These are phyloP conservation scores for Idaea straminata DNA, from an alignment of 2,888 invertebrate genomes.

Conservation along the genomic window DNA sequence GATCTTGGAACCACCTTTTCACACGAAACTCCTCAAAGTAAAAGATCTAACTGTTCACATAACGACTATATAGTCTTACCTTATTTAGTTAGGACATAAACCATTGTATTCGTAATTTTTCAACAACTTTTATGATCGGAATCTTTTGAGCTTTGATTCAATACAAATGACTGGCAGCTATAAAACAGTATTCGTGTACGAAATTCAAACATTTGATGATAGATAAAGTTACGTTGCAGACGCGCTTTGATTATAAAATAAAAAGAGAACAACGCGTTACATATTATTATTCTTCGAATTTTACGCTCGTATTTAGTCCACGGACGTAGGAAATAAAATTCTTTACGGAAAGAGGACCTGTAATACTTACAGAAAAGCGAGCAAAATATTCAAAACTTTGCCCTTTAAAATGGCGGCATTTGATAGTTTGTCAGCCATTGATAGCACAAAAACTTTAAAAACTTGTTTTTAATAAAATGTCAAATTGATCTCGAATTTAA, in stretches of 20 bases:
- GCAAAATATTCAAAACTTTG: too few species aligned
- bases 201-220: constrained; percentile 29
- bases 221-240: constrained; percentile 30
- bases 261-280: background rate
- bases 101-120: background rate
- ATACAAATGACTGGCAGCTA: background rate
- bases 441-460: too few species aligned
- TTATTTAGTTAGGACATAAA: background rate
- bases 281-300: background rate
- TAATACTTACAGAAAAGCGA: too few species aligned
- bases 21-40: too few species aligned
- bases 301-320: background rate
- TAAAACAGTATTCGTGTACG: constrained; percentile 16
- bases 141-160: background rate
- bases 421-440: too few species aligned
- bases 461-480: too few species aligned
- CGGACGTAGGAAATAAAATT: too few species aligned
- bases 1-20: too few species aligned
- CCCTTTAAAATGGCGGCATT: too few species aligned
- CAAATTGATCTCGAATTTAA: too few species aligned
- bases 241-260: background rate
- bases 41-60: too few species aligned
- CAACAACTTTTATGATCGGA: background rate
- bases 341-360: too few species aligned
- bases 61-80: background rate